A percentile compares a stretch with the other conserved stretches of the same genome.
Conservation (phyloP, 2,888 invertebrate genomes). For the Drosophila fungiperda region DNA sequence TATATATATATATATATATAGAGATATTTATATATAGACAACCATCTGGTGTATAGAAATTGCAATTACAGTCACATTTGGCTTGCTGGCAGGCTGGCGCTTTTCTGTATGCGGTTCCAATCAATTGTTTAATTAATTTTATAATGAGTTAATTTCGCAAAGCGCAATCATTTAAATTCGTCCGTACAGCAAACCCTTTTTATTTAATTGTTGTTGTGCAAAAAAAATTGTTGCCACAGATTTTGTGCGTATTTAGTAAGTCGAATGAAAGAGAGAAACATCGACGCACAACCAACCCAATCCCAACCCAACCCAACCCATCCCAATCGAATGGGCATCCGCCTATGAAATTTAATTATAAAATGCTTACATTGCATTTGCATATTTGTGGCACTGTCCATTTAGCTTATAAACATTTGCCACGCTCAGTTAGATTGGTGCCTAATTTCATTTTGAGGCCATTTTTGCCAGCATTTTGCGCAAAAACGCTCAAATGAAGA, state of each 20-base stretch:
- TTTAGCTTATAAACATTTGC: constrained; percentile 63
- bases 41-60: constrained; percentile 40
- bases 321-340: constrained; percentile 30
- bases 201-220: constrained; percentile 47
- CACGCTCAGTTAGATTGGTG: constrained; percentile 59
- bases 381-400: constrained; percentile 57
- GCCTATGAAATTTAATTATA: constrained; percentile 73
- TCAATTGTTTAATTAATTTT: constrained; percentile 83
- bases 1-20: constrained; percentile 1
- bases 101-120: constrained; percentile 45
- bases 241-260: constrained; percentile 52
- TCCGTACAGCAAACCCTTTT: constrained; percentile 40
- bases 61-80: constrained; percentile 56
- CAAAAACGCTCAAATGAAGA: constrained; percentile 27
- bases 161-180: constrained; percentile 65
- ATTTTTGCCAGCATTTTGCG: constrained; percentile 15
- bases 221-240: constrained; percentile 33
- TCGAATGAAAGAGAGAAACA: neutral
- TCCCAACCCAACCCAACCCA: neutral
- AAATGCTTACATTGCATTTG: constrained; percentile 77
- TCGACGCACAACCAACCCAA: constrained; percentile 1
- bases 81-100: constrained; percentile 2
- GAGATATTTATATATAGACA: neutral
- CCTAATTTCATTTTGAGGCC: constrained; percentile 52
- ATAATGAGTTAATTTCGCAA: constrained; percentile 82